Base-by-base conservation (phyloP, 2,797 vertebrate genomes). In the Okamejei kenojei region DNA sequence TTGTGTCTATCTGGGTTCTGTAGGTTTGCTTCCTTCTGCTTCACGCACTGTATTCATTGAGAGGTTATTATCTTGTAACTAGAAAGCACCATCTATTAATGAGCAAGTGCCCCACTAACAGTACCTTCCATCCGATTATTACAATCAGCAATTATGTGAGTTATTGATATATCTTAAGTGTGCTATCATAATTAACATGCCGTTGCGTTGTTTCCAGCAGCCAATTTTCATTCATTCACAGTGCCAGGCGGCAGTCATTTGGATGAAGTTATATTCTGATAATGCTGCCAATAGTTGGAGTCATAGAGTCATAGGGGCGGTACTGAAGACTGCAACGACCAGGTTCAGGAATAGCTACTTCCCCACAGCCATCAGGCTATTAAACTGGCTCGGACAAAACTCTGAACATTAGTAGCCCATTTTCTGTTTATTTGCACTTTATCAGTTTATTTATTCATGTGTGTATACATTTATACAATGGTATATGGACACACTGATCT, bases 21-120 rank as follows among this genome's bases (percentile, higher is more conserved):
- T 29, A 73, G 71, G 35, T 92, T 29, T 74, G 21, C 10, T 17
- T n/a, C 90, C 8, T 74, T 32, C 68, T 74, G 35, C 71, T 26
- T 26, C 21, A 92, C 9, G 90, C 74, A 71, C 26, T 76, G 45
- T 54, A 38, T 26, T 74, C 71, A 74, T 21, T 38, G 68, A 92
- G 35, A 21, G 71, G 90, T 76, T 92, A 92, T 92, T 92, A 92
- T 74, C 90, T 29, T 92, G 90, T 68, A 92, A 92, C 74, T 92
- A 38, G 90, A 73, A 92, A 92, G 76, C 71, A 74, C 35, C 90
- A 73, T 92, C 71, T 92, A 54, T 29, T 92, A 92, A 92, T 76
- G 90, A 92, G 38, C 90, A 73, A 92, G 65, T 26, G 90, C 38
- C 26, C 90, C 90, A 74, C 71, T 92, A 76, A 71, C 45, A 45